These are phyloP conservation scores for Drosophila baimaii DNA, from an alignment of 1,140 invertebrate genomes.

Conservation along the genomic window DNA sequence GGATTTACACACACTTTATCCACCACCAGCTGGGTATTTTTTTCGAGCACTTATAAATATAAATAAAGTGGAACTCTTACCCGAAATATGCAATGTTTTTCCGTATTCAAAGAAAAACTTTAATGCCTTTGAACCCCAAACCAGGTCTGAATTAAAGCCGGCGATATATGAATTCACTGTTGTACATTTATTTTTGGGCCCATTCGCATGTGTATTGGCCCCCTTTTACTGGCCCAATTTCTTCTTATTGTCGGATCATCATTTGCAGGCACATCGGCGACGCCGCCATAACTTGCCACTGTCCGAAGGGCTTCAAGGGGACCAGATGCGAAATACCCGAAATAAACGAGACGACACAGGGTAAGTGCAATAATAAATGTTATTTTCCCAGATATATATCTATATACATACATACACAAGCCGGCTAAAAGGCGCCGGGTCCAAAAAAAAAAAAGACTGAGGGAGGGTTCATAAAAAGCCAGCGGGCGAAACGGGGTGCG, in stretches of 20 bases:
- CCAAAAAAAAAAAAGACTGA: not conserved
- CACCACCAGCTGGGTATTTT: not conserved
- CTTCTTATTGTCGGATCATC: constrained; percentile 19
- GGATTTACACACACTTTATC: too few relatives aligned
- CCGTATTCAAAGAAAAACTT: constrained; percentile 6
- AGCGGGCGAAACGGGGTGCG: not conserved
- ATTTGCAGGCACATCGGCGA: constrained; percentile 88
- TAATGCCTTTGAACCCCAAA: constrained; percentile 7
- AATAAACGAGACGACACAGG: constrained; percentile 77
- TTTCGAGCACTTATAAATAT: not conserved
- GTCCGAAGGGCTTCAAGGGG: constrained; percentile 87
- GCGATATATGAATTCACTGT: constrained; percentile 12
- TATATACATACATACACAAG: constrained; percentile 3
- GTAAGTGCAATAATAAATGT: constrained; percentile 79
- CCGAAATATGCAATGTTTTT: not conserved
- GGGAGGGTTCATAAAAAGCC: constrained; percentile 1
- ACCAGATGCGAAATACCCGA: constrained; percentile 88
- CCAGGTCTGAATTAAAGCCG: constrained; percentile 2
- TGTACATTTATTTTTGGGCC: not conserved
- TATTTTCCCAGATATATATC: constrained; percentile 32
- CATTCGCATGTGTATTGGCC: constrained; percentile 2
- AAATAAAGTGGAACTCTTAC: not conserved
- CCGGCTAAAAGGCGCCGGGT: constrained; percentile 24
- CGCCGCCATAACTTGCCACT: constrained; percentile 88
- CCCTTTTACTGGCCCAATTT: constrained; percentile 10